These are phyloP conservation scores for Siniperca undulata DNA, from an alignment of 2,797 vertebrate genomes.

Conservation along the genomic window DNA sequence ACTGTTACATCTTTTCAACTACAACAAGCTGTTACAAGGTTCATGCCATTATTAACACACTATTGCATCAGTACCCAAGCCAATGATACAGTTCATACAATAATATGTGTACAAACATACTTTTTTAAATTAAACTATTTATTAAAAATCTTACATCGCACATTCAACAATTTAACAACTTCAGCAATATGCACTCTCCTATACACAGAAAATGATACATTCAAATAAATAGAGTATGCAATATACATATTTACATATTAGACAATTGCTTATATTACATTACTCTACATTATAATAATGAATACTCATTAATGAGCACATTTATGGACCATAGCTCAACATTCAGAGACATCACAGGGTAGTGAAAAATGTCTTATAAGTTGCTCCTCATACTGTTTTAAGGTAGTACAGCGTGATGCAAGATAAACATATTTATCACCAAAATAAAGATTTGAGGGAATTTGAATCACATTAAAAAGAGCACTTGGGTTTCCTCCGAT, in stretches of 20 bases:
- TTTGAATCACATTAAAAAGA: constrained; percentile 65
- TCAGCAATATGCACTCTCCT: constrained; percentile 34
- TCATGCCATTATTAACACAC: constrained; percentile 30
- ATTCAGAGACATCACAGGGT: constrained; percentile 32
- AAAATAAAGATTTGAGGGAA: constrained; percentile 50
- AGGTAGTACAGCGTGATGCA: constrained; percentile 7
- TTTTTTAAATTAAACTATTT: constrained; percentile 23
- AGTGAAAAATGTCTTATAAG: constrained; percentile 18
- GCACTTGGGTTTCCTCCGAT: constrained; percentile 73
- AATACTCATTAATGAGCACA: constrained; percentile 27
- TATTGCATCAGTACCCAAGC: constrained; percentile 43
- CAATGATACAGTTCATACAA: neutral
- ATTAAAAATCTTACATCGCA: constrained; percentile 62
- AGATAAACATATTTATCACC: constrained; percentile 29
- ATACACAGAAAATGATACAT: constrained; percentile 48
- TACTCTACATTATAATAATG: constrained; percentile 26
- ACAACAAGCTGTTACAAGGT: constrained; percentile 44
- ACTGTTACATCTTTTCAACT: constrained; percentile 44
- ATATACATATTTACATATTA: constrained; percentile 71
- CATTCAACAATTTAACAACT: constrained; percentile 50
- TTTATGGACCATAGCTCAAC: constrained; percentile 9
- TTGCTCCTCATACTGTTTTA: constrained; percentile 20
- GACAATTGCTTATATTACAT: constrained; percentile 51
- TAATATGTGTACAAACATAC: neutral
- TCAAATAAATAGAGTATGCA: constrained; percentile 67